phyloP scores from a whole-genome alignment of 2,797 vertebrate species.

The Tangara arthus region DNA sequence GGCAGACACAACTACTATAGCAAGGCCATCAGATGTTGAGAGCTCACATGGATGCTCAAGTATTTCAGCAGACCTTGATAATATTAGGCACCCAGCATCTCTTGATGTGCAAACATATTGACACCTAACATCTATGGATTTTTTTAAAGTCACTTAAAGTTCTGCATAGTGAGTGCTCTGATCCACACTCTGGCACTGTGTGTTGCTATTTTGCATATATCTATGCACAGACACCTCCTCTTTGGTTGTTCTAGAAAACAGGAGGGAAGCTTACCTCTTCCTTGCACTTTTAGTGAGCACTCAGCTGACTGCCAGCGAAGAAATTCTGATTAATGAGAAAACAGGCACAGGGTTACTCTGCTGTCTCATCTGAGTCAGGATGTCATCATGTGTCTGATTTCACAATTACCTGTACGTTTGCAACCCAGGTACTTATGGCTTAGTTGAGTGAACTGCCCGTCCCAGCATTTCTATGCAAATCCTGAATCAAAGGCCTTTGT shows the following conservation, averaged over 20 bases:
- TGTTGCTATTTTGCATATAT: not conserved
- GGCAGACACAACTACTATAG: not conserved
- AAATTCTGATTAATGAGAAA: not conserved
- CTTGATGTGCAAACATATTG: not conserved
- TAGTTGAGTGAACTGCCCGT: not conserved
- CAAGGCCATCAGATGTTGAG: not conserved
- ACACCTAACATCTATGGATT: not conserved
- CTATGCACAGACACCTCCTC: not conserved
- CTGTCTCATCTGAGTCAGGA: not conserved
- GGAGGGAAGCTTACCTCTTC: not conserved
- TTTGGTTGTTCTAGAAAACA: not conserved
- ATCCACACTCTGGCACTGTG: fast-evolving
- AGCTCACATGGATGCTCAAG: not conserved
- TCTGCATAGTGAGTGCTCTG: not conserved
- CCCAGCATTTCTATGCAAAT: not conserved
- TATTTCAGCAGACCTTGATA: not conserved
- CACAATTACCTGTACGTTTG: not conserved
- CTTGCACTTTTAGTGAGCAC: not conserved
- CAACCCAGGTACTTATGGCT: not conserved
- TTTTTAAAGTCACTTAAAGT: not conserved
- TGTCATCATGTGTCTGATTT: not conserved
- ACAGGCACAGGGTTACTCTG: not conserved
- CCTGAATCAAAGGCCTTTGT: not conserved
- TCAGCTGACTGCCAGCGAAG: not conserved
- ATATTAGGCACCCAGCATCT: not conserved